Evolutionary conservation across 1,140 invertebrate species (phyloP).

Genomic region (Drosophila trapezifrons): DNA sequence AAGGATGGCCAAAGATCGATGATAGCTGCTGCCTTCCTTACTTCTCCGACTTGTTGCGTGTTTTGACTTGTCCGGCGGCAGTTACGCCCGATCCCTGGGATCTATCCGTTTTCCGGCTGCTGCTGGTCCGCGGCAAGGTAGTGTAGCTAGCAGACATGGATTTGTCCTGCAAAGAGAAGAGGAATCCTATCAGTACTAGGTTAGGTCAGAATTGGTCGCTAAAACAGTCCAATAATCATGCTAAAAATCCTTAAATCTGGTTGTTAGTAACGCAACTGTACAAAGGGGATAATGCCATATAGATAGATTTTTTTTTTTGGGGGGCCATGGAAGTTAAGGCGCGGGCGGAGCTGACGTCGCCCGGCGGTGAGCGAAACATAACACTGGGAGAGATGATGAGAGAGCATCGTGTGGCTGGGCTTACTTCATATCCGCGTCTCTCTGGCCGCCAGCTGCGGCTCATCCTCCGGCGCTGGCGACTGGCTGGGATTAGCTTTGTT

Average conservation of each 20-base stretch:
- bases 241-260: conserved; percentile 51
- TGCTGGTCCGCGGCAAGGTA: conserved; percentile 86
- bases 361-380: conserved; percentile 47
- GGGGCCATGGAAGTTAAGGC: conserved; percentile 45
- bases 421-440: conserved; percentile 75
- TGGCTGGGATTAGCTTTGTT: conserved; percentile 56
- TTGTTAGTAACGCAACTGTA: conserved; percentile 70
- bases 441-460: conserved; percentile 43
- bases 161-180: conserved; percentile 84
- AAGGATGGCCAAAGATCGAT: background rate
- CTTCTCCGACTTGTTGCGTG: conserved; percentile 75
- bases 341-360: conserved; percentile 33
- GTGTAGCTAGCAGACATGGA: conserved; percentile 85
- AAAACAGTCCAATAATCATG: conserved; percentile 48
- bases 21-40: conserved; percentile 22
- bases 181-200: background rate
- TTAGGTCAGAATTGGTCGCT: too few relatives aligned
- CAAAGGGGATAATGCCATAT: conserved; percentile 26
- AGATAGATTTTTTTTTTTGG: background rate
- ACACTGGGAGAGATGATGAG: conserved; percentile 53
- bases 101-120: conserved; percentile 81
- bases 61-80: conserved; percentile 56
- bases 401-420: conserved; percentile 44
- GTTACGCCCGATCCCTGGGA: conserved; percentile 34
- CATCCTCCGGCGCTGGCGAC: conserved; percentile 29